Evolutionary conservation across 1,140 invertebrate genomes (phyloP), one percentile per base, ranked within the genome.

Genomic region (Drosophila pectinifera): DNA sequence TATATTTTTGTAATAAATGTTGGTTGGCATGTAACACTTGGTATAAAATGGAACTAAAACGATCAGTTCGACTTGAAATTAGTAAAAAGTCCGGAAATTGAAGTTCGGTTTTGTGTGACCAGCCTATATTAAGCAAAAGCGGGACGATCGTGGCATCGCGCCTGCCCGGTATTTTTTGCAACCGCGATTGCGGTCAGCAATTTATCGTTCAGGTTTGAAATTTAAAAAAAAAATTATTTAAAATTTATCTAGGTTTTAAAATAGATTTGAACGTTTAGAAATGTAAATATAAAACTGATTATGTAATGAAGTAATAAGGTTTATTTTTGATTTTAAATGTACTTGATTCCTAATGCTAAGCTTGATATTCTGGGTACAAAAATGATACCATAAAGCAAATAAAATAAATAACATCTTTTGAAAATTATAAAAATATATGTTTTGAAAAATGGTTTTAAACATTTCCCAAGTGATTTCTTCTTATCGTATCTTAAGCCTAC

Each of bases 1-100:
- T 77, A 62, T 78, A 54, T 73, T 59, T 68, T 56, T 56, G 55
- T 78, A 42, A 55, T 54, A 22, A 41, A 58, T 58, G 58, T 81
- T 69, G 28, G 45, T 24, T 72, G 18, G 73, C 58, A 51, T 62
- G 53, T 81, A 81, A 67, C 45, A 58, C 53, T 54, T 65, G 53
- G 67, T 59, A 83, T n/a, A 83, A 83, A 83, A 67, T 48, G 1
- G 6, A 82, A 82, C 55, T 62, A 34, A 65, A 79, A 74, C 70
- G 41, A 82, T 53, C 3, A 22, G 11, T 67, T 31, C 83, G 80
- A 82, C 67, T 63, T 68, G 41, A 78, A 78, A 69, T 55, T 36
- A 79, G 28, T 46, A 70, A 45, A 53, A 75, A 75, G 53, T 43
- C 28, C 73, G 69, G 34, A 16, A 24, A 5, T 45, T 8, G 0